phyloP scores from a whole-genome alignment of 1,140 invertebrate species.

The Scaptodrosophila lebanonensis region DNA sequence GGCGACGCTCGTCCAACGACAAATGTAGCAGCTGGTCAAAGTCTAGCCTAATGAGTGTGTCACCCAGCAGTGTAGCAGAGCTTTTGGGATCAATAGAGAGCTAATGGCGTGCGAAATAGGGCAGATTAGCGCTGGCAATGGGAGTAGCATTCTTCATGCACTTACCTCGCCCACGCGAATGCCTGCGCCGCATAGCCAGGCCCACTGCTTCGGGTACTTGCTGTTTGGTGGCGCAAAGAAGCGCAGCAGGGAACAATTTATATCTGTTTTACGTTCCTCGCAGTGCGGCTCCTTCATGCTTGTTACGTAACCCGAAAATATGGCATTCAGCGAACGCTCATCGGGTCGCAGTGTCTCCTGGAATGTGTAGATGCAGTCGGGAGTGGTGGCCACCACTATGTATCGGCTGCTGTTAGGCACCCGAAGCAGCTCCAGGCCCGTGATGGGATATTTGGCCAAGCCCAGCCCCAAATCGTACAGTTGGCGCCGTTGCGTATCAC shows the following conservation, averaged over 20 bases:
- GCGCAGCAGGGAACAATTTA: conserved; percentile 88
- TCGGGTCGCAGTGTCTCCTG: conserved; percentile 85
- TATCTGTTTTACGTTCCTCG: conserved; percentile 85
- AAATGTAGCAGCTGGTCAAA: conserved; percentile 50
- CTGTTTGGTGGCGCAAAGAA: conserved; percentile 85
- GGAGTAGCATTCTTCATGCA: background rate
- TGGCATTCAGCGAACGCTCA: conserved; percentile 83
- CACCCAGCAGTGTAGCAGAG: conserved; percentile 36
- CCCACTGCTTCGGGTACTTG: conserved; percentile 86
- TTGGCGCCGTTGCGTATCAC: conserved; percentile 93
- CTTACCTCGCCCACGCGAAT: conserved; percentile 60
- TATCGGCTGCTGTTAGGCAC: conserved; percentile 84
- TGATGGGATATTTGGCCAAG: conserved; percentile 85
- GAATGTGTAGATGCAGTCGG: conserved; percentile 91
- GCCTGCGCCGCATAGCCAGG: conserved; percentile 82
- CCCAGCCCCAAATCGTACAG: conserved; percentile 91
- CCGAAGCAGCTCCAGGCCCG: conserved; percentile 90
- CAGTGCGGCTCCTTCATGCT: conserved; percentile 47
- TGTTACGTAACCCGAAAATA: conserved; percentile 90
- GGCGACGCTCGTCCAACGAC: conserved; percentile 63
- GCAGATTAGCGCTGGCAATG: background rate
- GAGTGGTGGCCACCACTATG: conserved; percentile 90
- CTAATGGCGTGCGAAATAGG: conserved; percentile 17
- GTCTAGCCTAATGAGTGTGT: conserved; percentile 50
- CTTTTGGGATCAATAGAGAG: conserved; percentile 39